Conservation (phyloP, 2,888 invertebrate genomes). For the Oscheius sp. region DNA sequence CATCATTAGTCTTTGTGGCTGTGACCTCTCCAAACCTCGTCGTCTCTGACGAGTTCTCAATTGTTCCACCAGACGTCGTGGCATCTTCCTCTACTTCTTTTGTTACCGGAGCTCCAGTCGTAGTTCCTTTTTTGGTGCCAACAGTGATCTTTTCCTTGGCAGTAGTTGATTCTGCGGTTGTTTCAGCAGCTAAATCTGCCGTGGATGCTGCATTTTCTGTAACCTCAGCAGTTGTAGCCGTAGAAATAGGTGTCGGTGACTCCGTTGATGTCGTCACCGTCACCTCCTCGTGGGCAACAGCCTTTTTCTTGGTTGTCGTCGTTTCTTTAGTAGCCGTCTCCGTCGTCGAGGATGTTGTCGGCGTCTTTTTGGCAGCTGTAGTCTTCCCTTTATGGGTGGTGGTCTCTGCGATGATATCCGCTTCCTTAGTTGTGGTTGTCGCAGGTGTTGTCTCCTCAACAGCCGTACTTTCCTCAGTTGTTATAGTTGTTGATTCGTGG, state of each 20-base stretch:
- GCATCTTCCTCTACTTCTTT: too few relatives aligned
- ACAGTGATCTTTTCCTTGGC: neutral
- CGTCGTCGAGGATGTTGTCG: neutral
- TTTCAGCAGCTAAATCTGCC: neutral
- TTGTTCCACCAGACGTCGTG: too few relatives aligned
- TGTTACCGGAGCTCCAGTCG: slow-evolving; percentile 4
- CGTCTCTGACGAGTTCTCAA: too few relatives aligned
- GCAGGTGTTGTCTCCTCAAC: neutral
- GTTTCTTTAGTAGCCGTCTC: neutral
- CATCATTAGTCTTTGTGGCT: neutral
- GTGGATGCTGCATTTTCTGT: neutral
- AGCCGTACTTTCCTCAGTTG: too few relatives aligned
- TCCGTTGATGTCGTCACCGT: neutral
- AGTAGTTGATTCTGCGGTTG: too few relatives aligned
- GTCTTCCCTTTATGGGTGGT: neutral
- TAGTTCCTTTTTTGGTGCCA: neutral
- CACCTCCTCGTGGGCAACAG: neutral
- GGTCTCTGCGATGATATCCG: neutral
- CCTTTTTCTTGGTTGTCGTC: neutral
- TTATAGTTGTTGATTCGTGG: neutral
- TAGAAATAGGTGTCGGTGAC: too few relatives aligned
- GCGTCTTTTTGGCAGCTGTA: neutral
- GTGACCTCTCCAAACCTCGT: neutral
- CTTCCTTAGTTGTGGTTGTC: neutral
- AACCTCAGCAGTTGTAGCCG: too few relatives aligned